Base-by-base conservation (phyloP, 2,888 invertebrate species). In the Euplagia quadripunctaria region DNA sequence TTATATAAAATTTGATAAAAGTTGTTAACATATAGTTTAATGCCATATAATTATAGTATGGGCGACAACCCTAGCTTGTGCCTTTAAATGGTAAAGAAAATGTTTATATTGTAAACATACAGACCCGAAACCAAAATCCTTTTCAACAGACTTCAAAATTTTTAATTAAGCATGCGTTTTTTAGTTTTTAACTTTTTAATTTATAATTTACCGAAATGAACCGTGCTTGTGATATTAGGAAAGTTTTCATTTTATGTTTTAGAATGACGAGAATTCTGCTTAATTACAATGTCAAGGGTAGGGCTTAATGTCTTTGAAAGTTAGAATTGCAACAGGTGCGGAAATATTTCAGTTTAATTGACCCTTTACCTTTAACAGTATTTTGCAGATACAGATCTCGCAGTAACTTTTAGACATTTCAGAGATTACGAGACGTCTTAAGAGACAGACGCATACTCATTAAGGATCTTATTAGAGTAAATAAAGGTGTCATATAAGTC, bases 221-320 rank as follows among this genome's bases (percentile, higher is more conserved):
- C 31, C 5, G 31, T 20, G 61, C n/a, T n/a, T n/a, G 41, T 42
- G 31, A 31, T 46, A 61, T 68, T 64, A 63, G 43, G 14, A 49
- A 69, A 73, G 46, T 64, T 61, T 61, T 61, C 31, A 61, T 31
- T 31, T 64, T 31, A 52, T 64, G 51, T 70, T 70, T 52, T 41
- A 31, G 63, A 43, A 52, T 11, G 20, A n/a, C 5, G 51, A 43
- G 64, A 71, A 67, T 51, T 64, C 14, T 11, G 63, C 16, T 8
- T 31, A 68, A 71, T 64, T 64, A n/a, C 16, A 70, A 68, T 71
- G 64, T 55, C 61, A 71, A 68, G 4, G 43, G 49, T 64, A 43
- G 42, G 61, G 31, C 58, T 61, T 71, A 69, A 69, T 68, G 20
- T 68, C 65, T 71, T 55, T 52, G 70, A 43, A 52, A 63, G 31